Base-by-base conservation (phyloP, 2,888 invertebrate genomes). In the Thymelicus lineola region DNA sequence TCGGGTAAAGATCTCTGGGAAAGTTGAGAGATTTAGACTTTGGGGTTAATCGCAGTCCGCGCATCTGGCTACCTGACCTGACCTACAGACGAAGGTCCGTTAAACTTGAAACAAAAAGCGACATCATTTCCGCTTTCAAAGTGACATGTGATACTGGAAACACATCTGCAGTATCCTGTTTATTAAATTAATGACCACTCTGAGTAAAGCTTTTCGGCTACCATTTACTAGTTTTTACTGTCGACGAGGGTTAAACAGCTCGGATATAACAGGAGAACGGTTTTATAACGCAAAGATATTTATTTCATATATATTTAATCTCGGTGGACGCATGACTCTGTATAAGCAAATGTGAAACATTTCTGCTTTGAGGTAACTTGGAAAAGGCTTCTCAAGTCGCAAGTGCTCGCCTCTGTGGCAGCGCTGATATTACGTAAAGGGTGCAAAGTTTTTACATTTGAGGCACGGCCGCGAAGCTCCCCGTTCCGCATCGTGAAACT, bases 371-470 rank as follows among this genome's bases (percentile, higher is more conserved):
- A 90, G 86, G 77, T 79, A 82, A 91, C 86, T 91, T 91, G 75
- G 86, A 83, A 89, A 90, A 90, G 88, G 89, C 86, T 90, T 85
- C 89, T 86, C 83, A 86, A 89, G 88, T 86, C 84, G 82, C 79
- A 80, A 79, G 80, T 81, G 78, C 73, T 72, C 75, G 73, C 72
- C 74, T 77, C 72, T 75, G 76, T 66, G 70, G 71, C 85, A 75
- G 82, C 82, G 81, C 81, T 81, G 82, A 83, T 84, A 86, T 88
- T 86, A 89, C 87, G 84, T 84, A 89, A 91, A 88, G 90, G 89
- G 89, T 89, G 91, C 84, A 86, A 89, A 92, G 87, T 92, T 93
- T 93, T 91, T 90, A 87, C 89, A 89, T 92, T 89, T 88, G 86
- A 86, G 82, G 83, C 87, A 84, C 84, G 84, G 84, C 75, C 84